Base-by-base conservation (phyloP, 1,140 invertebrate genomes). In the Charaxes varanes region DNA sequence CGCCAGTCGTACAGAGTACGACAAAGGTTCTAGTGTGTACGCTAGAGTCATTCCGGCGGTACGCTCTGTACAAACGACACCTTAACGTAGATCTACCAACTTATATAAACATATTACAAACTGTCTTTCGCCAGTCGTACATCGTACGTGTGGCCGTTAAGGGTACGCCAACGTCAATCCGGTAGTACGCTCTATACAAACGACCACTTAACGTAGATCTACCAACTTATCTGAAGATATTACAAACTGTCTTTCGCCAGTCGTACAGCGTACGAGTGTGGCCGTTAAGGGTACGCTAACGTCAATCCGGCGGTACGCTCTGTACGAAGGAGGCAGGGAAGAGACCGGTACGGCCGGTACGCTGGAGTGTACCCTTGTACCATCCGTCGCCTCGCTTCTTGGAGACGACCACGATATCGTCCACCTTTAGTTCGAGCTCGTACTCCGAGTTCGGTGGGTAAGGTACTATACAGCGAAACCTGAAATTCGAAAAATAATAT, bases 391-490 rank as follows among this genome's bases (percentile, higher is more conserved):
- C 95, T 19, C 95, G 89, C 71, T 97, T 97, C 54, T 94, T 94
- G 63, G 94, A 93, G 2, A 97, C 95, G 57, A 94, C 92, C 36
- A 97, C 94, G 32, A 97, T 91, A 65, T 98, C 96, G 12, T 95
- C 94, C 8, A 96, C 88, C 48, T 93, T 92, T 1, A 98, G 84
- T 66, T 97, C 94, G 44, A 97, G 60, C 74, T 97, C 95, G 63
- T 95, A 94, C 51, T 97, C 95, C 47, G 93, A 95, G 67, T 97
- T 96, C 0, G 96, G 94, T n/a, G 96, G 96, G 86, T 97, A 98
- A 4, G 95, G 93, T 12, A 94, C 93, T 48, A 97, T 93, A 76
- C 96, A 97, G 16, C 94, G 90, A 65, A 94, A 97, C 81, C 92
- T 89, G 63, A 60, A 83, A 28, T 28, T 28, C 40, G 41, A 52